Evolutionary conservation across 2,113 vertebrate genomes (phyloP), one percentile per base, ranked within the genome.

Genomic region (Megaceryle torquata): DNA sequence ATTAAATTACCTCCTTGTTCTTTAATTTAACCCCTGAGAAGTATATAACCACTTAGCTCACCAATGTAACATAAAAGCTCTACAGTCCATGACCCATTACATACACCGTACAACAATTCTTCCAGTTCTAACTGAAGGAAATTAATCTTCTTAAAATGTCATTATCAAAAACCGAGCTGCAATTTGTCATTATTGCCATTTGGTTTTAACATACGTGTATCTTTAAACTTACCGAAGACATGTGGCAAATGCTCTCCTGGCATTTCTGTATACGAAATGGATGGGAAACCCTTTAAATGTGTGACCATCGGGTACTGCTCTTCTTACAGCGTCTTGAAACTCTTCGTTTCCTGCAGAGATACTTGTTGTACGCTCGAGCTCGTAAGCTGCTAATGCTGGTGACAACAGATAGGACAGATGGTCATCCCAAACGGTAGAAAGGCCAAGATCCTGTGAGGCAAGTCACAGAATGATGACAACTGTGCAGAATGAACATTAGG

Each of bases 261-360:
- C 98, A 53, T 99, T 99, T 97, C 98, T 98, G 90, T 99, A 99
- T 17, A 99, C 96, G 89, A 99, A 99, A 95, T 99, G 98, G 95
- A 99, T 99, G 24, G 99, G 99, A 95, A 99, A 99, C 35, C 99
- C 99, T 98, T 99, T 99, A 96, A 99, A 99, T 16, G 99, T 99
- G 96, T 99, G 99, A 48, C 99, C 99, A 13, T 99, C 99, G 1
- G 99, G 99, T 13, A 99, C 99, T 0, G 98, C 99, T 95, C 99
- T 98, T 95, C 99, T 98, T 60, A 99, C 98, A 0, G 99, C 99
- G 69, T 99, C 99, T 86, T 99, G 99, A 96, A 99, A 99, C 95
- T 99, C 99, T 89, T 99, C 99, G 41, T 99, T 99, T 85, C 99
- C 99, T 39, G 98, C 98, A 74, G 99, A 99, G 86, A 99, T 96